phyloP scores from a whole-genome alignment of 2,888 invertebrate species.

The Pristionchus fissidentatus region DNA sequence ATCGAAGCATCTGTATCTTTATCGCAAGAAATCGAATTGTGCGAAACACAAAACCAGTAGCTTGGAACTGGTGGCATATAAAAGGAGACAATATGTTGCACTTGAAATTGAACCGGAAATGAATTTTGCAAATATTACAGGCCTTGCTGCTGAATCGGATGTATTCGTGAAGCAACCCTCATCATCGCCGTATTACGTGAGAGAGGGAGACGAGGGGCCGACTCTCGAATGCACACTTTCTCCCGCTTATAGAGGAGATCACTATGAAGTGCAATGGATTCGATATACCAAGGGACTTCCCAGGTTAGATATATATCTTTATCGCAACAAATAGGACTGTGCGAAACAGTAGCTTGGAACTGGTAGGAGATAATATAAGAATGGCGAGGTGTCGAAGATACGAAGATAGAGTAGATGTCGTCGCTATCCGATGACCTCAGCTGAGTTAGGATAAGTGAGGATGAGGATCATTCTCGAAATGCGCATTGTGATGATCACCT shows the following conservation, averaged over 20 bases:
- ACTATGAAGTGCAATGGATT: constrained; percentile 62
- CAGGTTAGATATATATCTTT: constrained; percentile 50
- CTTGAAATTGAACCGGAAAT: not conserved
- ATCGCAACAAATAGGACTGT: not conserved
- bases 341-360: too few species aligned
- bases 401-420: not conserved
- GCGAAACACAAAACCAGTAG: too few species aligned
- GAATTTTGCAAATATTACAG: not conserved
- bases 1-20: too few species aligned
- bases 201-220: constrained; percentile 63
- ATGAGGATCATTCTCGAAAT: constrained; percentile 19
- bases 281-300: constrained; percentile 59
- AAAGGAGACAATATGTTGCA: too few species aligned
- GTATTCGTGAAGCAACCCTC: constrained; percentile 56
- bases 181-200: constrained; percentile 68
- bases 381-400: not conserved
- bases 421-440: not conserved
- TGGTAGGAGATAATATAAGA: too few species aligned
- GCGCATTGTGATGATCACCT: constrained; percentile 35
- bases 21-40: too few species aligned
- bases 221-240: constrained; percentile 64
- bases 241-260: constrained; percentile 51
- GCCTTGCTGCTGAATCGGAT: constrained; percentile 3
- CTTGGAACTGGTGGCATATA: too few species aligned
- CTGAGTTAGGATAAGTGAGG: not conserved